Base-by-base conservation (phyloP, 2,113 vertebrate species). In the Gorsachius goisagi region DNA sequence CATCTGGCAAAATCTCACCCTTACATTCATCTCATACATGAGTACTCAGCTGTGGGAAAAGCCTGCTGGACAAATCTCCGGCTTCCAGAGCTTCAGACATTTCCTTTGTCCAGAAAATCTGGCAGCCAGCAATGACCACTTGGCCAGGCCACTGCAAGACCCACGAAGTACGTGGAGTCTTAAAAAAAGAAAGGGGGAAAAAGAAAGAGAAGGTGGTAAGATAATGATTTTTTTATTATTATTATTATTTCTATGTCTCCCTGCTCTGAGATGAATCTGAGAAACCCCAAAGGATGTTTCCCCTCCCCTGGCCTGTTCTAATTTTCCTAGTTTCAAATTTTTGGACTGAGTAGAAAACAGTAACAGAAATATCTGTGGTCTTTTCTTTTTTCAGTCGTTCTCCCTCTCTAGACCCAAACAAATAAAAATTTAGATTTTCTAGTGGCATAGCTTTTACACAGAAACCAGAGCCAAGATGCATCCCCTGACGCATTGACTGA, bases 101-200 rank as follows among this genome's bases (percentile, higher is more conserved):
- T 64, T 99, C 99, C 44, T 97, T 87, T 41, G 99, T 99, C 99
- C 99, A 99, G 96, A 98, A 99, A 59, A 99, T 99, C 97, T 99
- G 99, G 93, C 99, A 99, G 68, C 98, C 99, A 67, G 98, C 99
- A n/a, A 99, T 99, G 83, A 99, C 99, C 93, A 99, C 99, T 89
- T 99, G 99, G n/a, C 99, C 99, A 26, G 99, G 99, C 99, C 99
- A 99, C 3, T 96, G 97, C 83, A 99, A 97, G 87, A 99, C 99
- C 99, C 99, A 99, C 23, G 98, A 52, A 58, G 96, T 97, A 71
- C 98, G 98, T 76, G 87, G 92, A 72, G 95, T 98, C 98, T 98
- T 91, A 45, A 86, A 77, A 77, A 5, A 44, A 44, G 41, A 44
- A 44, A 44, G 41, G 41, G 41, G 41, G 6, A 44, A 79, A 59